Conservation (phyloP, 1,140 invertebrate species). For the Bombus pyrosoma region DNA sequence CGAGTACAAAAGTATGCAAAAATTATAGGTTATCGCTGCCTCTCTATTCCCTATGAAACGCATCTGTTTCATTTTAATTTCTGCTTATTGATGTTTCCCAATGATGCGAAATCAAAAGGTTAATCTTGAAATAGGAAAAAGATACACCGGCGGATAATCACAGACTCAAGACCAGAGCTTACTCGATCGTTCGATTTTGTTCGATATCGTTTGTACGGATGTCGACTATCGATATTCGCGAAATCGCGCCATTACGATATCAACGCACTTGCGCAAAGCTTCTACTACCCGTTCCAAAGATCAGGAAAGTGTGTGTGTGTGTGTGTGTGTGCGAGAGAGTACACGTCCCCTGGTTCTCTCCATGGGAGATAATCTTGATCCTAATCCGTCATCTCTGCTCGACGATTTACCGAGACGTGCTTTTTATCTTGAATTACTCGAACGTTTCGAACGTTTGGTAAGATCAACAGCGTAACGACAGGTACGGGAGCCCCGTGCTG, state of each 20-base stretch:
- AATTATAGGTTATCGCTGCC: no score
- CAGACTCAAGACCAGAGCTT: background rate
- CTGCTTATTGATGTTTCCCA: no score
- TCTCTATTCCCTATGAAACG: background rate
- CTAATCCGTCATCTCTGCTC: slow-evolving; percentile 3
- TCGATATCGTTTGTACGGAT: background rate
- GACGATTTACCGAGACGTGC: background rate
- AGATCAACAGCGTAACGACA: slow-evolving; percentile 38
- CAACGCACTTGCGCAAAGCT: slow-evolving; percentile 68
- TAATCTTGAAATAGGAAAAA: background rate
- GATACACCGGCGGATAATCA: background rate
- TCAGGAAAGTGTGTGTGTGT: slow-evolving; percentile 52
- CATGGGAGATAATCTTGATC: background rate
- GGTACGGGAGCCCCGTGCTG: slow-evolving; percentile 15
- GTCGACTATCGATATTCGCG: slow-evolving; percentile 18
- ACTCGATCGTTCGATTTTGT: background rate
- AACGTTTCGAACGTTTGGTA: background rate
- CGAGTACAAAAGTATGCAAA: no score
- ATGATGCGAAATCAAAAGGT: background rate
- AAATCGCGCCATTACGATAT: slow-evolving; percentile 53
- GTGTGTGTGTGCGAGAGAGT: slow-evolving; percentile 12
- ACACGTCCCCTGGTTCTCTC: background rate
- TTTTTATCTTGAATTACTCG: slow-evolving; percentile 20
- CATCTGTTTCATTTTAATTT: background rate
- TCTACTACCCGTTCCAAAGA: slow-evolving; percentile 53